phyloP scores from a whole-genome alignment of 1,140 invertebrate genomes.

The Euura lappo region DNA sequence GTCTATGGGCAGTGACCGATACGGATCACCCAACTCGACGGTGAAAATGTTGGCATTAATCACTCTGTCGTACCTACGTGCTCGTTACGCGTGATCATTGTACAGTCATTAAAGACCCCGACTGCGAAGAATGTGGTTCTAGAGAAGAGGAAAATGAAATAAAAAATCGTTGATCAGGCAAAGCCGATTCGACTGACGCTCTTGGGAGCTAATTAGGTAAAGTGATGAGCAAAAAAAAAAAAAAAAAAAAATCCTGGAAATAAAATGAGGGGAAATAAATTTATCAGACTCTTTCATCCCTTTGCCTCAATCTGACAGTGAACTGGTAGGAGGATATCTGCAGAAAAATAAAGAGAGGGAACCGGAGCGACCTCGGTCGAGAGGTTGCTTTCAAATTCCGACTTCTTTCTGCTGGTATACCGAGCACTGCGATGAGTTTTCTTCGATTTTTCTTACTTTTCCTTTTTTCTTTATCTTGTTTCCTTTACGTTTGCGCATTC shows the following conservation, averaged over 20 bases:
- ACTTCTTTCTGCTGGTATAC: background rate
- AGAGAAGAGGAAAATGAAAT: too few relatives aligned
- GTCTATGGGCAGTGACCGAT: background rate
- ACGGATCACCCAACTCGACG: background rate
- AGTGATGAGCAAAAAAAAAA: background rate
- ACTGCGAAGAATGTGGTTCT: too few relatives aligned
- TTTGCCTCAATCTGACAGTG: background rate
- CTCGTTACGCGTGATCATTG: background rate
- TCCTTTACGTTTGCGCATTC: background rate
- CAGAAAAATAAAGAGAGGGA: background rate
- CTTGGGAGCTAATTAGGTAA: background rate
- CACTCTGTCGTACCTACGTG: background rate
- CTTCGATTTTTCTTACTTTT: background rate
- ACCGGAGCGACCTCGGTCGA: background rate
- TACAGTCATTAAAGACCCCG: too few relatives aligned
- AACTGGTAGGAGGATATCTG: background rate
- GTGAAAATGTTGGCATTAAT: conserved; percentile 8
- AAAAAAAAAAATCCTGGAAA: too few relatives aligned
- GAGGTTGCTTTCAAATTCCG: conserved; percentile 9
- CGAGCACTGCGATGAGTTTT: background rate
- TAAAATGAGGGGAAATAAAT: conserved; percentile 1
- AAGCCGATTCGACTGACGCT: too few relatives aligned
- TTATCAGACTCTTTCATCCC: background rate
- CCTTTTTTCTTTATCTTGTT: background rate
- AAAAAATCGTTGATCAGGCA: too few relatives aligned